These are phyloP conservation scores for Vireo altiloquus DNA, from an alignment of 2,113 vertebrate genomes.

Conservation along the genomic window DNA sequence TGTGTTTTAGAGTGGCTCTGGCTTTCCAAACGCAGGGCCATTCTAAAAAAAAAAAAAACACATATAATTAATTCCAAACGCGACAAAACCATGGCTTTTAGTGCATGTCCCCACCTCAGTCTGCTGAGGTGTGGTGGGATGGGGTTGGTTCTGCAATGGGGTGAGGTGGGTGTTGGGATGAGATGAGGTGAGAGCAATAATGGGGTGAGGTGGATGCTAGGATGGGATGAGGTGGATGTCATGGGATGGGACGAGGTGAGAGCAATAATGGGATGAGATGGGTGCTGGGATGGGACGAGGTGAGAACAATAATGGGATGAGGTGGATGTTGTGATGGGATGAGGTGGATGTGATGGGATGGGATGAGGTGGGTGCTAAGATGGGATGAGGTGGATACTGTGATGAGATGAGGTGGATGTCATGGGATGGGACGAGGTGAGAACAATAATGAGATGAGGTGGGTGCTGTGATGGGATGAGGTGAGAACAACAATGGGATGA, in stretches of 20 bases:
- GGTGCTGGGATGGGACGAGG: not conserved
- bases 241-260: not conserved
- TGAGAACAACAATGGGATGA: no score
- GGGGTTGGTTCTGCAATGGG: not conserved
- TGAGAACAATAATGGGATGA: no score
- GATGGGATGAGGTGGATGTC: not conserved
- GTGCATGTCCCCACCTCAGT: fast-evolving
- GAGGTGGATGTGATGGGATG: not conserved
- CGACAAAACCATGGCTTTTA: not conserved
- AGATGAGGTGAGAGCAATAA: no score
- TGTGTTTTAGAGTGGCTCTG: conserved; percentile 26
- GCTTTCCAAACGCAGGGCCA: not conserved
- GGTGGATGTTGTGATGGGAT: not conserved
- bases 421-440: no score
- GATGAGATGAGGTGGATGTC: no score
- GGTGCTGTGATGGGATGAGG: no score
- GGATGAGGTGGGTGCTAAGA: no score
- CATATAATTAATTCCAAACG: conserved; percentile 13
- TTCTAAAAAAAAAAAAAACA: not conserved
- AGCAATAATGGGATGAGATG: not conserved
- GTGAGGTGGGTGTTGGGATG: not conserved
- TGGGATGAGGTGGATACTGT: not conserved
- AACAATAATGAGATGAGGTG: not conserved
- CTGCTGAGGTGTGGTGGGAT: not conserved
- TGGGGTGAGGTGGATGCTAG: not conserved